Base-by-base conservation (phyloP, 2,888 invertebrate genomes). In the Sepiola atlantica region DNA sequence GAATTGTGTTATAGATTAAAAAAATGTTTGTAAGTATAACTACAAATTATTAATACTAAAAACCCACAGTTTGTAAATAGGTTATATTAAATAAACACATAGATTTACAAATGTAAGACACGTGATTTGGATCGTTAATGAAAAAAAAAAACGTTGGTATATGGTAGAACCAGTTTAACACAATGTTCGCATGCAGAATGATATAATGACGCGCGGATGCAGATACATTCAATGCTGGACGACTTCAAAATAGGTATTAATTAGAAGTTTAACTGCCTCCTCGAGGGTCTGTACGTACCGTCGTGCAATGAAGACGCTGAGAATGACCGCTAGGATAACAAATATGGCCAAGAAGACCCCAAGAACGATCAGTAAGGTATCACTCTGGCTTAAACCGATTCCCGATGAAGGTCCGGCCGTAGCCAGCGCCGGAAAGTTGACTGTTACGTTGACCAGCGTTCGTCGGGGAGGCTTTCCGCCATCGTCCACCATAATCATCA, bases 401-500 rank as follows among this genome's bases (percentile, higher is more conserved):
- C 55, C 61, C 35, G 55, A 55, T 35, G 61, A 55, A 35, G 93
- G 61, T 93, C 57, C 93, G 21, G 55, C 61, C 35, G 57, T 32
- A 14, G 35, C 35, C 35, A 61, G n/a, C 16, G 93, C 55, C 32
- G 92, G 92, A 35, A 93, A 93, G 35, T 55, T 61, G 55, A 93
- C 61, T 28, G 55, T 93, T 18, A 93, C 35, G 28, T 93, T 93
- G 28, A 61, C 93, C 93, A 93, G 21, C 35, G 93, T 93, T 32
- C 93, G 55, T 16, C 93, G 93, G 21, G 93, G 93, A 1, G 93
- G 93, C 28, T 93, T 55, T 14, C 93, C 93, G 0, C 93, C 93
- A 16, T 93, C 93, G 35, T 93, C 93, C 28, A 93, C 93, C 32
- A 93, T 93, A 16, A 93, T 93, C 61, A 93, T 61, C 4, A 93